These are phyloP conservation scores for Drosophila borborema DNA, from an alignment of 2,888 invertebrate genomes.

Conservation along the genomic window DNA sequence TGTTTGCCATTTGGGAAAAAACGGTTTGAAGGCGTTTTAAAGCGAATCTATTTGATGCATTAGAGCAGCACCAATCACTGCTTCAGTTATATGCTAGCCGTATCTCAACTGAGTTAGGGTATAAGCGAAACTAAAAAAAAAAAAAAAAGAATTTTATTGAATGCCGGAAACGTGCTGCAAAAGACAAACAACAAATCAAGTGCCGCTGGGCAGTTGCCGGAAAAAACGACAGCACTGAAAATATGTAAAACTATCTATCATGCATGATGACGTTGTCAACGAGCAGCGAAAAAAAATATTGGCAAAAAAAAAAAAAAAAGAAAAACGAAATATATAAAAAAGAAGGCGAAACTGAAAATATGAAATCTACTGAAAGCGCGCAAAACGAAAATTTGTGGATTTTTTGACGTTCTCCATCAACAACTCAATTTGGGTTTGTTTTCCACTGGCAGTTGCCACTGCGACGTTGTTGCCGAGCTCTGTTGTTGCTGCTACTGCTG, in stretches of 20 bases:
- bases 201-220: conserved; percentile 68
- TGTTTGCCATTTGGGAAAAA: neutral
- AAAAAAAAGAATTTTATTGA: conserved; percentile 48
- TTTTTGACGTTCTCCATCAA: conserved; percentile 67
- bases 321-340: conserved; percentile 6
- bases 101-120: conserved; percentile 14
- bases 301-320: conserved; percentile 19
- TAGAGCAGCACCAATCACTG: neutral
- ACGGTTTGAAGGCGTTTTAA: neutral
- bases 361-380: conserved; percentile 30
- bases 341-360: conserved; percentile 23
- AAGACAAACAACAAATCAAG: conserved; percentile 81
- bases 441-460: conserved; percentile 30
- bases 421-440: conserved; percentile 71
- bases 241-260: conserved; percentile 81
- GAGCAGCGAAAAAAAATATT: conserved; percentile 34
- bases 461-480: conserved; percentile 1
- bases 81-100: neutral
- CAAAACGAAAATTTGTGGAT: conserved; percentile 51
- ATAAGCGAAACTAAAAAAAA: conserved; percentile 66
- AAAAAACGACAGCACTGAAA: conserved; percentile 60
- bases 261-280: conserved; percentile 74
- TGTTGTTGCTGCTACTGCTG: conserved; percentile 4
- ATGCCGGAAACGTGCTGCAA: conserved; percentile 70
- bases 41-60: neutral